These are phyloP conservation scores for Tetranychus piercei DNA, from an alignment of 2,888 invertebrate genomes.

Conservation along the genomic window DNA sequence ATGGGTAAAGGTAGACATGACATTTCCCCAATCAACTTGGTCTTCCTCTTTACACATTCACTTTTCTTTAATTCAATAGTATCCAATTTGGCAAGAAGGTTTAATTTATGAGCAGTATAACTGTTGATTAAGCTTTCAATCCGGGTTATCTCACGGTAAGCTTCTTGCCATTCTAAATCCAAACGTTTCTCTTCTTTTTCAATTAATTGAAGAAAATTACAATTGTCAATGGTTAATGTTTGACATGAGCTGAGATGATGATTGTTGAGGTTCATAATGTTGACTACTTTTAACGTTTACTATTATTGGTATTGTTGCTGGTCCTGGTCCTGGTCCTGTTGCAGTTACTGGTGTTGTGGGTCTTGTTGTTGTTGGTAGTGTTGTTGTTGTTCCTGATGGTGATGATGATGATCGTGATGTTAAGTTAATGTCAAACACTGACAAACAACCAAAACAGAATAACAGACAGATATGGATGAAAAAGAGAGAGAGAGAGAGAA, in stretches of 20 bases:
- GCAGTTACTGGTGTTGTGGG: background rate
- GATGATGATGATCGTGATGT: conserved; percentile 2
- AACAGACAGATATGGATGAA: background rate
- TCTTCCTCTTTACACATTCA: conserved; percentile 8
- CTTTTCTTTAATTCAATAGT: conserved; percentile 7
- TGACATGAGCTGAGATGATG: background rate
- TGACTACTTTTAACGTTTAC: background rate
- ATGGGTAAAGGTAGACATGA: conserved; percentile 5
- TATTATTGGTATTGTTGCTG: background rate
- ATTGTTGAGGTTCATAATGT: conserved; percentile 8
- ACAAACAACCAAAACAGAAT: conserved; percentile 2
- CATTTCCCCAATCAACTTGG: conserved; percentile 7
- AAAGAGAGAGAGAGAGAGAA: conserved; percentile 9
- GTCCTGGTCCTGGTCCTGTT: background rate
- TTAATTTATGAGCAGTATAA: background rate
- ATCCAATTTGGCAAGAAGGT: conserved; percentile 6
- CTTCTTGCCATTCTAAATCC: conserved; percentile 8
- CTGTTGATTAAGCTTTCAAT: conserved; percentile 6
- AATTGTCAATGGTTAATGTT: conserved; percentile 9
- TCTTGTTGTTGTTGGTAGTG: background rate
- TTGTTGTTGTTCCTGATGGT: background rate
- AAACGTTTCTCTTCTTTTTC: conserved; percentile 8
- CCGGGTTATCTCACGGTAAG: conserved; percentile 7
- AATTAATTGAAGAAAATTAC: conserved; percentile 10
- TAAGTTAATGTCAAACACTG: background rate